These are phyloP conservation scores for Xenopus tropicalis DNA, from an alignment of 2,113 vertebrate species.

Conservation along the genomic window DNA sequence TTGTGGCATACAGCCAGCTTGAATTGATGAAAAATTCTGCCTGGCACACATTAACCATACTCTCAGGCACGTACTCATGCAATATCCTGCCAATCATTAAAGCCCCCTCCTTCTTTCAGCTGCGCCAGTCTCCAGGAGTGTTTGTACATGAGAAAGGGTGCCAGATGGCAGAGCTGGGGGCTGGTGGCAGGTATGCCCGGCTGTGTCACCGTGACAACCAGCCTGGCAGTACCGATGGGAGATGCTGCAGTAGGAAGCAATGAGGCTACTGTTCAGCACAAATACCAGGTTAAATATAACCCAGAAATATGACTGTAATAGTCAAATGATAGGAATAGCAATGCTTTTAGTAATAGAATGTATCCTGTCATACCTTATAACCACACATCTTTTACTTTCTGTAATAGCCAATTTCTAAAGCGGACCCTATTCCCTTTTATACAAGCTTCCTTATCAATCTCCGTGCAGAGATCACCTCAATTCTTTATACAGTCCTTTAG, in stretches of 20 bases:
- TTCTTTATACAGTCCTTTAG: too few relatives aligned
- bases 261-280: background rate
- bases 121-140: conserved; percentile 24
- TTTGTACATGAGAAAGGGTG: conserved; percentile 15
- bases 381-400: too few relatives aligned
- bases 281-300: background rate
- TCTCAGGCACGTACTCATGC: conserved; percentile 10
- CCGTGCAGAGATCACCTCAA: too few relatives aligned
- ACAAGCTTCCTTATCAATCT: too few relatives aligned
- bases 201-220: conserved; percentile 44
- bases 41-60: conserved; percentile 28
- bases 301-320: too few relatives aligned
- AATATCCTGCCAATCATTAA: conserved; percentile 25
- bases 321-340: too few relatives aligned
- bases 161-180: conserved; percentile 31
- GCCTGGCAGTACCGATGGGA: conserved; percentile 20
- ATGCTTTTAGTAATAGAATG: too few relatives aligned
- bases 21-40: background rate
- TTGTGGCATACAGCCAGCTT: conserved; percentile 11
- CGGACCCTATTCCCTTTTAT: too few relatives aligned
- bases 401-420: too few relatives aligned
- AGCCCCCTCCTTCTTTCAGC: conserved; percentile 16
- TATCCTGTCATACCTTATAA: too few relatives aligned
- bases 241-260: conserved; percentile 6
- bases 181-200: conserved; percentile 43